Percentiles rank a stretch among this genome's conserved stretches.
Evolutionary conservation across 2,797 vertebrate genomes (phyloP).

Genomic region (Aeoliscus strigatus): DNA sequence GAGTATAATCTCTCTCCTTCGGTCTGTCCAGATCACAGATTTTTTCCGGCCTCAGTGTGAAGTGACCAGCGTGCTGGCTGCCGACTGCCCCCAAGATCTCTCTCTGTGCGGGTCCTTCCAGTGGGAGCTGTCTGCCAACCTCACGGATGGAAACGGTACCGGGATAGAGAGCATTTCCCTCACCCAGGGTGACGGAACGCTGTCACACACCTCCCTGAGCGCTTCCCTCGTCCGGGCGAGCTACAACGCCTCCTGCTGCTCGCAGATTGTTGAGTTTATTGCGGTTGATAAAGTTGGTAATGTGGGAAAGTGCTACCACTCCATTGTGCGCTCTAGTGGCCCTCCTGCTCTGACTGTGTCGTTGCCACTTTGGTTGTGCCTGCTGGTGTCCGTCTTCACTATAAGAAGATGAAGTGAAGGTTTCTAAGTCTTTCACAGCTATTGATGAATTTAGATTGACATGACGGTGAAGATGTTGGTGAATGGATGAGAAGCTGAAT

Average conservation of each 20-base stretch:
- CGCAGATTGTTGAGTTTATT: slow-evolving; percentile 57
- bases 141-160: slow-evolving; percentile 66
- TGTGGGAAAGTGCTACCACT: slow-evolving; percentile 66
- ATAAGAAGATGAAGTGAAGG: slow-evolving; percentile 11
- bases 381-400: slow-evolving; percentile 39
- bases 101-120: slow-evolving; percentile 43
- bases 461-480: too few species aligned
- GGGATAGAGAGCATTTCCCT: slow-evolving; percentile 53
- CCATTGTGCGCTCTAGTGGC: slow-evolving; percentile 38
- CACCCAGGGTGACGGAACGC: slow-evolving; percentile 50
- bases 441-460: too few species aligned
- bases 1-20: too few species aligned
- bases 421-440: too few species aligned
- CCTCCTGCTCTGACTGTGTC: slow-evolving; percentile 34
- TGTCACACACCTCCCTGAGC: slow-evolving; percentile 17
- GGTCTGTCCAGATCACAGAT: slow-evolving; percentile 65
- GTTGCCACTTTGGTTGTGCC: slow-evolving; percentile 49
- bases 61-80: slow-evolving; percentile 16
- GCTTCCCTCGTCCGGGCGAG: slow-evolving; percentile 14
- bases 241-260: slow-evolving; percentile 72
- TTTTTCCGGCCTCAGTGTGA: slow-evolving; percentile 59
- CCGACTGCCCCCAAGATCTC: slow-evolving; percentile 44
- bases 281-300: slow-evolving; percentile 69
- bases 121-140: slow-evolving; percentile 62
- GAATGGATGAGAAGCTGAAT: too few species aligned